Evolutionary conservation across 2,888 invertebrate genomes (phyloP).

Genomic region (Andrena hattorfiana): DNA sequence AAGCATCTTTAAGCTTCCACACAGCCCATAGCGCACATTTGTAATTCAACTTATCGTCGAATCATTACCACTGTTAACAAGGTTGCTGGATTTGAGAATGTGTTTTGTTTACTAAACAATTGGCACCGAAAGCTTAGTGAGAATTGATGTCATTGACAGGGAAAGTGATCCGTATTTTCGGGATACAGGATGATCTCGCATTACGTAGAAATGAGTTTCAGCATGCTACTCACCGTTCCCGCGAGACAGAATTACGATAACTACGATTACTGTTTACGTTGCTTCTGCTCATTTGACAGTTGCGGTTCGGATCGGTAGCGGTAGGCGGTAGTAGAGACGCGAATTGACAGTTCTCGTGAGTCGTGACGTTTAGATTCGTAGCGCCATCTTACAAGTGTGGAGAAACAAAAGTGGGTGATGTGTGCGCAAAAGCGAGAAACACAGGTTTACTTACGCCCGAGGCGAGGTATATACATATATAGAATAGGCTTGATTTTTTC

Average conservation of each 20-base stretch:
- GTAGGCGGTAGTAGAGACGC: neutral
- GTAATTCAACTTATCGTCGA: neutral
- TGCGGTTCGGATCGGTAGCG: neutral
- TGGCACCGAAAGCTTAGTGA: neutral
- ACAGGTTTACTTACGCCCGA: neutral
- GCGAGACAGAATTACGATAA: neutral
- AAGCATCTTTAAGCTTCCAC: neutral
- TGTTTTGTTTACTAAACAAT: neutral
- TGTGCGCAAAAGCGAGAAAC: conserved; percentile 39
- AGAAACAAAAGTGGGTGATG: neutral
- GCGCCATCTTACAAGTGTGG: conserved; percentile 43
- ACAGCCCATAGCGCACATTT: neutral
- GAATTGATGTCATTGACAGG: conserved; percentile 1
- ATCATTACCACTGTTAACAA: neutral
- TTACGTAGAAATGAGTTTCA: neutral
- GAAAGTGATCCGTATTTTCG: neutral
- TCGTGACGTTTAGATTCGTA: conserved; percentile 30
- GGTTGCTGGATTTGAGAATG: neutral
- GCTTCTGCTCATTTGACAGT: conserved; percentile 42
- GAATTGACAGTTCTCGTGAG: conserved; percentile 49
- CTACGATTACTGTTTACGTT: conserved; percentile 9
- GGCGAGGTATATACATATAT: too few relatives aligned
- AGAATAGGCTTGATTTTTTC: too few relatives aligned
- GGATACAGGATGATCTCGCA: neutral
- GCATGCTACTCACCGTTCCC: neutral